A percentile compares a stretch with the other conserved stretches of the same genome.
Evolutionary conservation across 2,888 invertebrate genomes (phyloP).

Genomic region (Dryococelus australis): DNA sequence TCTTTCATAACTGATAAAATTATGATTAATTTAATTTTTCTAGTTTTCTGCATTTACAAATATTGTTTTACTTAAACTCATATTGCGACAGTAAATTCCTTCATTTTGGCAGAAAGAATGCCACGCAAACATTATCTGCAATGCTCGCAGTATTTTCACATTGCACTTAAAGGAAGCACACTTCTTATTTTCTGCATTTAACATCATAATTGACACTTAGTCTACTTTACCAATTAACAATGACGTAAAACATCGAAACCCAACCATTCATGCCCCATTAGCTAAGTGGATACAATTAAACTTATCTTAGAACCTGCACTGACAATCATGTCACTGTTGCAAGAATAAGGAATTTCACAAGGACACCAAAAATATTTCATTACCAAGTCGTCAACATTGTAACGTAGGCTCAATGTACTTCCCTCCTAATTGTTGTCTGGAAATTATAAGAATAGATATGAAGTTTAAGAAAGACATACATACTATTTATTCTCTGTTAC

Average conservation of each 20-base stretch:
- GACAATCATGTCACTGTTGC: neutral
- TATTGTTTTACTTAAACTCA: too few relatives aligned
- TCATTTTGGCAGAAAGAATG: too few relatives aligned
- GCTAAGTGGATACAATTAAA: neutral
- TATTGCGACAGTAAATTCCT: too few relatives aligned
- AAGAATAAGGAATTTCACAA: neutral
- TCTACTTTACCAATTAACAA: neutral
- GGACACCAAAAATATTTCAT: neutral
- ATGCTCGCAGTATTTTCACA: too few relatives aligned
- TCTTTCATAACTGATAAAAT: too few relatives aligned
- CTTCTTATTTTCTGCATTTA: too few relatives aligned
- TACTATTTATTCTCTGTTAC: neutral
- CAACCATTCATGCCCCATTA: neutral
- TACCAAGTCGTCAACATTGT: neutral
- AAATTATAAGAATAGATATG: neutral
- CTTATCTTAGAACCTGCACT: neutral
- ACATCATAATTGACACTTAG: too few relatives aligned
- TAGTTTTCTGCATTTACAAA: too few relatives aligned
- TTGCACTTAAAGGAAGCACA: too few relatives aligned
- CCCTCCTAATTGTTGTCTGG: neutral
- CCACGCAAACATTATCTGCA: too few relatives aligned
- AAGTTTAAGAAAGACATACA: neutral
- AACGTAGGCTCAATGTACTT: constrained; percentile 16
- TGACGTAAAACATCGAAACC: neutral
- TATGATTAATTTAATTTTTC: too few relatives aligned